These are phyloP conservation scores for Barypeithes pellucidus DNA, from an alignment of 2,888 invertebrate genomes.

Conservation along the genomic window DNA sequence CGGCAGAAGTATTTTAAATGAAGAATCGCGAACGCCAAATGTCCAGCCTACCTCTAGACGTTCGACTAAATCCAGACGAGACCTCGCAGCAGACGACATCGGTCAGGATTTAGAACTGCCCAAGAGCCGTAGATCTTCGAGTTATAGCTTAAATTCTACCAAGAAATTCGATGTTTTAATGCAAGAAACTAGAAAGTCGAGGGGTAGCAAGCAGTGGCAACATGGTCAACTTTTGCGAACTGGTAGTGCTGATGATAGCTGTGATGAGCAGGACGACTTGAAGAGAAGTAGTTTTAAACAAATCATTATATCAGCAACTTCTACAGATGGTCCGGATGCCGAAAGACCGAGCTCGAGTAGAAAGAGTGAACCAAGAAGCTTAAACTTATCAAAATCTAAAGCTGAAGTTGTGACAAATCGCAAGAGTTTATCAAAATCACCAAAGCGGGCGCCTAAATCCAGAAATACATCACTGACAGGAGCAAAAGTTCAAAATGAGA, in stretches of 20 bases:
- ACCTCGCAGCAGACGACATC: not conserved
- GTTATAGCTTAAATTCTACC: not conserved
- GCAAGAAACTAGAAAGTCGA: not conserved
- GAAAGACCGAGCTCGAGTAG: not conserved
- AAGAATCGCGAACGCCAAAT: no score
- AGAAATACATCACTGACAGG: not conserved
- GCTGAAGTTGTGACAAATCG: no score
- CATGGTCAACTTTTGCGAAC: not conserved
- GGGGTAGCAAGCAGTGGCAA: not conserved
- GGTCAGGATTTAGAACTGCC: not conserved
- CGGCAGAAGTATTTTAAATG: not conserved
- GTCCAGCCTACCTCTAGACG: no score
- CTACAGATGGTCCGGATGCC: not conserved
- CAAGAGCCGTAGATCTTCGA: constrained; percentile 1
- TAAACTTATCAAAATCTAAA: not conserved
- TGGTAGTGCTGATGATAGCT: not conserved
- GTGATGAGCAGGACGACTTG: not conserved
- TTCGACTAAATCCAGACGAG: not conserved
- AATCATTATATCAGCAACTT: not conserved
- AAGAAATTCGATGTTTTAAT: not conserved
- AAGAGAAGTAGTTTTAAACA: not conserved
- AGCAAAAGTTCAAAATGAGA: not conserved
- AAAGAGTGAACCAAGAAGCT: not conserved
- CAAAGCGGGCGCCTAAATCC: not conserved
- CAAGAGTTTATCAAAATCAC: no score